Conservation (phyloP, 2,888 invertebrate genomes). For the Spatulosminthurus flaviceps region DNA sequence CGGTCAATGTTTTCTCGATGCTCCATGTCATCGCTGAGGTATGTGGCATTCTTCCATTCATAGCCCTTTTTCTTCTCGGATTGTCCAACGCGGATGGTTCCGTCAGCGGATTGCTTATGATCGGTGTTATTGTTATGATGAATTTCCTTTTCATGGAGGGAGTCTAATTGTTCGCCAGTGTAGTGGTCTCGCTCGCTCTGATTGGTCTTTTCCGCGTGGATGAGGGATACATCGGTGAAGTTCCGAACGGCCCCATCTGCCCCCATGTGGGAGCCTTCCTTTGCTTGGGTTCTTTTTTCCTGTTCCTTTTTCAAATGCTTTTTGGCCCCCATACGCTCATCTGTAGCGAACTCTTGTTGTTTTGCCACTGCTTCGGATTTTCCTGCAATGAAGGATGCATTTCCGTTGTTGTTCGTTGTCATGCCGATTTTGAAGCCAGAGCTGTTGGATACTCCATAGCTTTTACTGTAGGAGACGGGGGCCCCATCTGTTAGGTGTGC, state of each 20-base stretch:
- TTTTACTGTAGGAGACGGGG: neutral
- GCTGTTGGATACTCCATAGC: neutral
- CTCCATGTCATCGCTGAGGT: neutral
- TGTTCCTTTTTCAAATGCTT: constrained; percentile 24
- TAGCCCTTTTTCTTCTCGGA: neutral
- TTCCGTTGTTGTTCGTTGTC: neutral
- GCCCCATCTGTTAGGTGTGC: neutral
- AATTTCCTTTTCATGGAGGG: constrained; percentile 21
- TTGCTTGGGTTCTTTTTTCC: neutral
- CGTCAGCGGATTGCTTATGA: neutral
- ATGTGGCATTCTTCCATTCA: neutral
- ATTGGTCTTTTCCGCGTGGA: constrained; percentile 16
- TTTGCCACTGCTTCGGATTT: neutral
- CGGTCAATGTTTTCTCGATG: neutral
- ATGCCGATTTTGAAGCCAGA: neutral
- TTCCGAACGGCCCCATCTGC: neutral
- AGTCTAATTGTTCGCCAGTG: neutral
- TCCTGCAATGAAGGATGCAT: neutral
- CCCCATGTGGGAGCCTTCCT: neutral
- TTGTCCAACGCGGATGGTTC: no score
- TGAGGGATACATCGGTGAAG: neutral
- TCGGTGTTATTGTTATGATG: neutral
- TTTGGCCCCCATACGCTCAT: neutral
- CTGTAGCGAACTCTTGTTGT: neutral
- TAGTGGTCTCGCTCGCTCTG: constrained; percentile 11